A percentile compares a stretch with the other conserved stretches of the same genome.
Evolutionary conservation across 2,888 invertebrate species (phyloP).

Genomic region (Toxonevra muliebris): DNA sequence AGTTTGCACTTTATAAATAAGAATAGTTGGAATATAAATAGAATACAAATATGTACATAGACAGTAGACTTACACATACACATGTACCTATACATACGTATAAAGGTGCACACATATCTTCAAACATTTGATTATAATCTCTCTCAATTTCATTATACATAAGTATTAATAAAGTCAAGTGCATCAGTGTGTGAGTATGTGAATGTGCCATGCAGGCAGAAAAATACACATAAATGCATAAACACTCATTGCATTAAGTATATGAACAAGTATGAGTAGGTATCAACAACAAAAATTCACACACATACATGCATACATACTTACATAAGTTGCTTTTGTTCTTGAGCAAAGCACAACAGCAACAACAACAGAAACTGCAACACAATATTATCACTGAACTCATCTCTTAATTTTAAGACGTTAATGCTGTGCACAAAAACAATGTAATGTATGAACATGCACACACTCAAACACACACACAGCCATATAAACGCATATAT

Average conservation of each 20-base stretch:
- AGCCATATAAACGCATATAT: background rate
- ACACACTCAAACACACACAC: conserved; percentile 8
- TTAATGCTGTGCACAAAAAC: conserved; percentile 20
- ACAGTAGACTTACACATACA: too few relatives aligned
- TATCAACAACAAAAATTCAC: background rate
- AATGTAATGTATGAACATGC: background rate
- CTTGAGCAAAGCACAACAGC: too few relatives aligned
- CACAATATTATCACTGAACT: conserved; percentile 15
- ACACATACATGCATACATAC: background rate
- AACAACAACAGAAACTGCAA: too few relatives aligned
- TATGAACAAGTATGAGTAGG: background rate
- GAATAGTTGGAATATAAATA: too few relatives aligned
- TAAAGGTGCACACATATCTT: too few relatives aligned
- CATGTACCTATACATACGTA: too few relatives aligned
- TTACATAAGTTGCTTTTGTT: too few relatives aligned
- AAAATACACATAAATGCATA: too few relatives aligned
- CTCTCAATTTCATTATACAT: conserved; percentile 33
- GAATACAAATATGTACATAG: too few relatives aligned
- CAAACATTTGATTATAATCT: conserved; percentile 5
- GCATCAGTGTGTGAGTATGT: background rate
- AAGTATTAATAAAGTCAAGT: conserved; percentile 40
- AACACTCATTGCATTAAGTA: background rate
- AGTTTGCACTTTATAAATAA: too few relatives aligned
- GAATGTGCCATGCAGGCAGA: too few relatives aligned
- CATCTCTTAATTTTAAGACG: conserved; percentile 20